Base-by-base conservation (phyloP, 2,888 invertebrate species). In the Polydrusus tereticollis region DNA sequence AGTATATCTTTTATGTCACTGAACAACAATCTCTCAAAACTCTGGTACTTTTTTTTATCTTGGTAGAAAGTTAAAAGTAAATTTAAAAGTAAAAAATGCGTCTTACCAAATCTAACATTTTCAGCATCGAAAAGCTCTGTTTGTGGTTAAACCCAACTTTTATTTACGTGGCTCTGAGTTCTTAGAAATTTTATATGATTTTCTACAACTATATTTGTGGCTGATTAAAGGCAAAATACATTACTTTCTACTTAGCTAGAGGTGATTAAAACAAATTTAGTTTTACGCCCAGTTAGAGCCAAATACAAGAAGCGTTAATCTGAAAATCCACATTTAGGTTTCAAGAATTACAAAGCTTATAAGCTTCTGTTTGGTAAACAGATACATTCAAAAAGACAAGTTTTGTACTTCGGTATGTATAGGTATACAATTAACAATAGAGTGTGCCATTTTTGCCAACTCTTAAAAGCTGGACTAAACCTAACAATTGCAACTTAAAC, bases 321-420 rank as follows among this genome's bases (percentile, higher is more conserved):
- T 36, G 12, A 69, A 69, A 69, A 69, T 69, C 69, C 63, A 36
- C 63, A 63, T 62, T 62, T 18, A 63, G 55, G 43, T 63, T 63
- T 57, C 38, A 12, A 18, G 21, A 33, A 62, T n/a, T 23, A 69
- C 43, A 69, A 69, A 69, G 63, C 33, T 43, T 14, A 18, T 63
- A 69, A 69, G 43, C 69, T 57, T 29, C 63, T 69, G 69, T 69
- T 69, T 69, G 41, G 69, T 62, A 69, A 69, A 69, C 69, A 69
- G 63, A 55, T 63, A 41, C 60, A 69, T 62, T 62, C 33, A 64
- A n/a, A 63, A 45, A 38, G 55, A 69, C 29, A 69, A 55, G 57
- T 63, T 63, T 62, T 52, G 57, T 33, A 7, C 41, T 8, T 26
- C 65, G 12, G 18, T 12, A 12, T n/a, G n/a, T 3, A 64, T 29